Evolutionary conservation across 1,140 invertebrate species (phyloP).

Genomic region (Cydia pomonella): DNA sequence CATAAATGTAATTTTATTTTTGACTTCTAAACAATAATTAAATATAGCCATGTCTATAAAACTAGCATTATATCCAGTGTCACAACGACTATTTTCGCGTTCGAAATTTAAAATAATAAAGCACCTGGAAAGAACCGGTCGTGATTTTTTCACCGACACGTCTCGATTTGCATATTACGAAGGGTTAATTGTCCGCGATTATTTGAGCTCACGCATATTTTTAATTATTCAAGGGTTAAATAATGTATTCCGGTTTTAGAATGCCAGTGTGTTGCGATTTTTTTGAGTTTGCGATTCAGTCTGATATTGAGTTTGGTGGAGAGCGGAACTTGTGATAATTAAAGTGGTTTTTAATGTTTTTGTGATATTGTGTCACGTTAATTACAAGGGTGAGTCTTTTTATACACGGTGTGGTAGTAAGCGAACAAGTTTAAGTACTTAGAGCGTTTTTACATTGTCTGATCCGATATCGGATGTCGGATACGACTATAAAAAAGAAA

Average conservation of each 20-base stretch:
- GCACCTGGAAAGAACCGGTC: conserved; percentile 68
- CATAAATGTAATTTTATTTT: too few species aligned
- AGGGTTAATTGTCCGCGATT: conserved; percentile 77
- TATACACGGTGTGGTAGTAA: neutral
- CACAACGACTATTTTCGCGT: conserved; percentile 10
- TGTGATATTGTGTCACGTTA: neutral
- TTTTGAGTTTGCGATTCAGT: conserved; percentile 61
- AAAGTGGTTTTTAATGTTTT: conserved; percentile 1
- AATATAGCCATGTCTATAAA: too few species aligned
- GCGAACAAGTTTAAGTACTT: too few species aligned
- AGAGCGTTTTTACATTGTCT: too few species aligned
- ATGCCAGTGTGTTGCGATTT: conserved; percentile 61
- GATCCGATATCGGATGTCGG: too few species aligned
- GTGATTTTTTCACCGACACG: conserved; percentile 63
- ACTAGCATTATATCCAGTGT: neutral
- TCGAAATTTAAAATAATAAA: conserved; percentile 59
- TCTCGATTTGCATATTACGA: conserved; percentile 72
- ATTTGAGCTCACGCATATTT: conserved; percentile 77
- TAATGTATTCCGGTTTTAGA: conserved; percentile 71
- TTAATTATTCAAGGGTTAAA: conserved; percentile 78
- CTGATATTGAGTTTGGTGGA: conserved; percentile 58
- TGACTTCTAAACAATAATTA: too few species aligned
- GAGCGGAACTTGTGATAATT: conserved; percentile 50
- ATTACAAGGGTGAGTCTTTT: neutral
- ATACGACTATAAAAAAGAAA: too few species aligned